Evolutionary conservation across 2,113 vertebrate genomes (phyloP), one percentile per base, ranked within the genome.

Genomic region (Chunga burmeisteri): DNA sequence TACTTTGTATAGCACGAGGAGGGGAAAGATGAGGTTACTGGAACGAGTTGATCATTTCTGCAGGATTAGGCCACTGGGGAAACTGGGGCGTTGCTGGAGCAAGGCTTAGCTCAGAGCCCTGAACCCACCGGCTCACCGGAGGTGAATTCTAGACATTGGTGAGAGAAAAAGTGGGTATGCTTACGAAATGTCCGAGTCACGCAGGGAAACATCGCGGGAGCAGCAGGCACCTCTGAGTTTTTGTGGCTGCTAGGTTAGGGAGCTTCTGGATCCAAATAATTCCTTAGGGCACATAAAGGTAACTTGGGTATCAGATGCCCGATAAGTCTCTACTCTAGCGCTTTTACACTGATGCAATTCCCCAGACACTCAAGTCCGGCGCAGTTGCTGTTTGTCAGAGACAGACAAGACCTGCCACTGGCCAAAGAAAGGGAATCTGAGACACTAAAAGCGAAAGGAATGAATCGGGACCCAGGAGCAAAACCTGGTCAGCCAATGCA

Each of bases 101-200:
- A 27, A 30, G 16, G 36, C 56, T 88, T 50, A 44, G 44, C 32
- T 22, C 12, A 59, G 23, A n/a, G 15, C 22, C 21, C 6, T 2
- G 53, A 91, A n/a, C 44, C 4, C 36, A 52, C 30, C 26, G 29
- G 40, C 55, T 58, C 38, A 18, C 38, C 1, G 6, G 29, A 88
- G 38, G 34, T 16, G 27, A 59, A 10, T 29, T 92, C 38, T 53
- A 38, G 16, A 25, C 47, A 68, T 5, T 1, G 0, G 40, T 25
- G 77, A 62, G 73, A 56, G 29, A 36, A 58, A 63, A 85, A 26
- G 11, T 1, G 0, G 3, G 3, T 20, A 8, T 0, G 9, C n/a
- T 78, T 26, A 78, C 0, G 1, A 86, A 81, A 63, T 0, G 1
- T 10, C n/a, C 0, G 0, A 47, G 19, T 34, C 34, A 8, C 0